A percentile compares a stretch with the other conserved stretches of the same genome.
Conservation (phyloP, 1,140 invertebrate species). For the Maconellicoccus hirsutus region DNA sequence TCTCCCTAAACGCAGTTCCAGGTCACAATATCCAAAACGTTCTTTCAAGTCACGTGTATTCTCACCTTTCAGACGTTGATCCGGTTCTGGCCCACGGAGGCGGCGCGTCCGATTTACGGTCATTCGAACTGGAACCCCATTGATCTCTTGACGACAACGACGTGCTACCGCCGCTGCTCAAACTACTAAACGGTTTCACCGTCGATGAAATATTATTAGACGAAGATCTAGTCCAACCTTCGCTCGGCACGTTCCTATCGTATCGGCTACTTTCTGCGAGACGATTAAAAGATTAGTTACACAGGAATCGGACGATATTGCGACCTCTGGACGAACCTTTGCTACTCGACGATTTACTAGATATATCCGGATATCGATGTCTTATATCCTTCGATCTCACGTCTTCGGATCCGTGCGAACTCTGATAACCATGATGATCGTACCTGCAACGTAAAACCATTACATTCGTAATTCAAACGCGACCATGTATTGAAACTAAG, state of each 20-base stretch:
- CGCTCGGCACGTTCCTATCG: not conserved
- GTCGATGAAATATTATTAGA: not conserved
- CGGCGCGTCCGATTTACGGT: not conserved
- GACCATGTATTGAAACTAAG: not conserved
- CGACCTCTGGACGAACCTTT: too few relatives aligned
- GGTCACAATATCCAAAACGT: too few relatives aligned
- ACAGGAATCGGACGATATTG: too few relatives aligned
- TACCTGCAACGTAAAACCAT: not conserved
- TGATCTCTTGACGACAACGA: not conserved
- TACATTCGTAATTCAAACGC: not conserved
- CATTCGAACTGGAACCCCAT: not conserved
- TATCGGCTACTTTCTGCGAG: not conserved
- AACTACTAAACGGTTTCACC: not conserved
- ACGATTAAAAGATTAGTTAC: too few relatives aligned
- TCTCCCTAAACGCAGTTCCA: too few relatives aligned
- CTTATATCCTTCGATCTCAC: not conserved
- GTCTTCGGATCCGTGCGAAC: constrained; percentile 3
- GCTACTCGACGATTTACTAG: not conserved
- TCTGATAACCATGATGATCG: not conserved
- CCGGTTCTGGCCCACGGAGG: not conserved
- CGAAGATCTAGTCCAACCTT: not conserved
- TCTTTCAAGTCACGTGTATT: not conserved
- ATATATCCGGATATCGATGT: not conserved
- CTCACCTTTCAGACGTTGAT: not conserved
- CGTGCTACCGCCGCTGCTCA: not conserved